These are phyloP conservation scores for Syritta pipiens DNA, from an alignment of 2,888 invertebrate genomes.

Conservation along the genomic window DNA sequence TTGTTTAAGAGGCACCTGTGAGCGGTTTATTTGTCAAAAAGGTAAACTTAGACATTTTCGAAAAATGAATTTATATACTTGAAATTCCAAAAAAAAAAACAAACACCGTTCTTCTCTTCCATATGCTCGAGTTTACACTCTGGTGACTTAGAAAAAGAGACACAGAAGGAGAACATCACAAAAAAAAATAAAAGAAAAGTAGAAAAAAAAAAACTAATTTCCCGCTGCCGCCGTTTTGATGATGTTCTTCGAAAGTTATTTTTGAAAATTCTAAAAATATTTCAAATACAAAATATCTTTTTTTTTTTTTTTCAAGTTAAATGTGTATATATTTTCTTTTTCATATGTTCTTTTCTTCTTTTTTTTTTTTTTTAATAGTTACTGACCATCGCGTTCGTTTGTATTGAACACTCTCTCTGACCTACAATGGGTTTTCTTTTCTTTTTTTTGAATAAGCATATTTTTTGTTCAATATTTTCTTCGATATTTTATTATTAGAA, in stretches of 20 bases:
- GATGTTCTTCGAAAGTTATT: slow-evolving; percentile 65
- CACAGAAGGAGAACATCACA: neutral
- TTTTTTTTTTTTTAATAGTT: neutral
- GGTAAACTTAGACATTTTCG: too few relatives aligned
- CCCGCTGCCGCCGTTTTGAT: slow-evolving; percentile 29
- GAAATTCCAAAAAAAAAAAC: neutral
- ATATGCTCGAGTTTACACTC: neutral
- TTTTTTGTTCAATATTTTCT: too few relatives aligned
- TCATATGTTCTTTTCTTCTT: slow-evolving; percentile 26
- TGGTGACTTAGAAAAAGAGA: slow-evolving; percentile 1
- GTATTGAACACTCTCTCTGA: slow-evolving; percentile 66
- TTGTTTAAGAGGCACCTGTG: slow-evolving; percentile 39
- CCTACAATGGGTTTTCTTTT: slow-evolving; percentile 60
- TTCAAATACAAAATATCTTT: slow-evolving; percentile 57
- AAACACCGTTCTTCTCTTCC: neutral
- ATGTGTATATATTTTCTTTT: slow-evolving; percentile 28
- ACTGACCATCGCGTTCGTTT: slow-evolving; percentile 21
- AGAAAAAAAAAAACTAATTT: slow-evolving; percentile 19
- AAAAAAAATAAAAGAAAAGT: neutral
- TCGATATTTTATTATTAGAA: slow-evolving; percentile 59
- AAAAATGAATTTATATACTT: neutral
- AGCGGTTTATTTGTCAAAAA: slow-evolving; percentile 40
- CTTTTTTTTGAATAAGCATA: slow-evolving; percentile 53
- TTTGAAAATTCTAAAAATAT: slow-evolving; percentile 67
- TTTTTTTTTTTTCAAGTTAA: slow-evolving; percentile 34